Evolutionary conservation across 1,140 invertebrate species (phyloP).

Genomic region (Gryllus bimaculatus): DNA sequence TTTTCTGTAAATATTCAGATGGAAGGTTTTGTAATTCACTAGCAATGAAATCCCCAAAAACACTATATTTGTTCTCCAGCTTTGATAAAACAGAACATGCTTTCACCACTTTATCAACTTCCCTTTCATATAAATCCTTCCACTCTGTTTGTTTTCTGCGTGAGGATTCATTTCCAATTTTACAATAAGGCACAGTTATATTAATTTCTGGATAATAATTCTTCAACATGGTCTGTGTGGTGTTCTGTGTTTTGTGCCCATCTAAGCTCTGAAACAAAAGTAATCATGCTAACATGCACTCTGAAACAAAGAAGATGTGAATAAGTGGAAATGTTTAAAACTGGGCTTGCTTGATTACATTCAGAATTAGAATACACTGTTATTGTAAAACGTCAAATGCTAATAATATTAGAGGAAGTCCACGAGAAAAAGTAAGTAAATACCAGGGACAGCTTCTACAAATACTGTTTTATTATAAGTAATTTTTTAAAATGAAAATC

Average conservation of each 20-base stretch:
- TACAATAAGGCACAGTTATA: conserved; percentile 1
- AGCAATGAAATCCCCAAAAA: neutral
- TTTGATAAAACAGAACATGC: neutral
- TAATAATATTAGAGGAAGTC: too few species aligned
- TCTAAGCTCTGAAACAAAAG: neutral
- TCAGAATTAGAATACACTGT: too few species aligned
- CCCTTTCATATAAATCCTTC: neutral
- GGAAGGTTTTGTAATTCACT: neutral
- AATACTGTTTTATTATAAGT: too few species aligned
- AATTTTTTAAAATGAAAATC: too few species aligned
- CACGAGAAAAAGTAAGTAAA: too few species aligned
- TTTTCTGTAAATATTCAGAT: neutral
- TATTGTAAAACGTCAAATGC: too few species aligned
- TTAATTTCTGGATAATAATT: conserved; percentile 1
- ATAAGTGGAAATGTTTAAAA: neutral
- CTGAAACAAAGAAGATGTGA: neutral
- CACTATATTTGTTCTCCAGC: neutral
- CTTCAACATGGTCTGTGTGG: neutral
- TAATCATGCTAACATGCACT: neutral
- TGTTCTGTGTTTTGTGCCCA: neutral
- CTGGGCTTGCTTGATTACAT: too few species aligned
- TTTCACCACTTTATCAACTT: neutral
- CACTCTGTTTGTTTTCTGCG: neutral
- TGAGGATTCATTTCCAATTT: neutral
- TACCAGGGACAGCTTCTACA: too few species aligned